Evolutionary conservation across 2,888 invertebrate genomes (phyloP), one percentile per base, ranked within the genome.

Genomic region (Caenorhabditis sp.): DNA sequence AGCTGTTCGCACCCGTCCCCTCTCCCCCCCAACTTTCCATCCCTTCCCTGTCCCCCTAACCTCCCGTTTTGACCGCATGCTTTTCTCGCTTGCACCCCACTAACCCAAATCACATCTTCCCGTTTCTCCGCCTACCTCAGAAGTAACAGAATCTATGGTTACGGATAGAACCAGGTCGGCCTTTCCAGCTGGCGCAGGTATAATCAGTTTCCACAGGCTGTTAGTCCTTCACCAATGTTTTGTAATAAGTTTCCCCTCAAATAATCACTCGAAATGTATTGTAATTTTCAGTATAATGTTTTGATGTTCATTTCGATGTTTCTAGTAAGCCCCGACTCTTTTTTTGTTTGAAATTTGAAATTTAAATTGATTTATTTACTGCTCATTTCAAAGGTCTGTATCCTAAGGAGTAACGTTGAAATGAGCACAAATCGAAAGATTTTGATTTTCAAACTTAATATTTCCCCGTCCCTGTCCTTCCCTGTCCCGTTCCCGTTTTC

Each of bases 181-280:
- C n/a, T n/a, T n/a, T n/a, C n/a, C 58, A 1, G 9, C 9, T 8
- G 37, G 37, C 20, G 20, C 32, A 35, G 58, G 15, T 18, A 1
- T 2, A 24, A 40, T 24, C 9, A 18, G n/a, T 35, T 13, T 1
- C 8, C 11, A 60, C 13, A n/a, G 60, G 40, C 60, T 37, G 60
- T 60, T 60, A 60, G 60, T 58, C 60, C 40, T 60, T 40, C 60
- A 24, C 60, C 60, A n/a, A n/a, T n/a, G n/a, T n/a, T n/a, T n/a
- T n/a, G n/a, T n/a, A n/a, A n/a, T n/a, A 35, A 35, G 18, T 58
- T 20, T 37, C 9, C 22, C 20, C 6, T 37, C n/a, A 13, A 32
- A 32, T 11, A 28, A 20, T 55, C 26, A 28, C 32, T 5, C 28
- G 32, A 28, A 28, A 26, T 40, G 13, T 15, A n/a, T n/a, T n/a